Conservation (phyloP, 1,140 invertebrate genomes). For the Ostrea edulis region DNA sequence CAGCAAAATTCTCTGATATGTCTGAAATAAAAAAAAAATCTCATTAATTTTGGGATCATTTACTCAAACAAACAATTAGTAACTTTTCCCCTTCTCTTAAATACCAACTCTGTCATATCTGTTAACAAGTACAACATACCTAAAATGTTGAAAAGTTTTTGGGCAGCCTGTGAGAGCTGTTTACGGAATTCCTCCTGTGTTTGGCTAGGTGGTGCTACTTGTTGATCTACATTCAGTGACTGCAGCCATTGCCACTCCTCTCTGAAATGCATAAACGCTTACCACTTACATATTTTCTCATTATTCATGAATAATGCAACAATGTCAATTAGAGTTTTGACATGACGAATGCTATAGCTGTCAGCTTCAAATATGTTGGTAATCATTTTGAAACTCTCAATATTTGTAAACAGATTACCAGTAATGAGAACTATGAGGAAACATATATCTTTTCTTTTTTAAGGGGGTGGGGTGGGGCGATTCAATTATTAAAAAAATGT, state of each 20-base stretch:
- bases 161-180: conserved; percentile 70
- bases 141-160: conserved; percentile 71
- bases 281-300: not conserved
- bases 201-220: conserved; percentile 52
- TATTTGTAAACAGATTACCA: no score
- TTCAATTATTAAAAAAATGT: no score
- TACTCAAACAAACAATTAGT: not conserved
- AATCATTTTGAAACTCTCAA: conserved; percentile 18
- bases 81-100: not conserved
- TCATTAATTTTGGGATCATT: not conserved
- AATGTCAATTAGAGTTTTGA: not conserved
- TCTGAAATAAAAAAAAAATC: conserved; percentile 60
- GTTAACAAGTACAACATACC: conserved; percentile 58
- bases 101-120: not conserved
- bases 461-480: no score
- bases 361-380: not conserved
- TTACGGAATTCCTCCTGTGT: conserved; percentile 74
- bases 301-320: not conserved
- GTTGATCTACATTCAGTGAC: conserved; percentile 68
- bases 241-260: conserved; percentile 92
- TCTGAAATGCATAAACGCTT: conserved; percentile 67
- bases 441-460: no score
- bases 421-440: no score
- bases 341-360: not conserved
- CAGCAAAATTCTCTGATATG: conserved; percentile 81